Evolutionary conservation across 2,888 invertebrate species (phyloP).

Genomic region (Lobophora halterata): DNA sequence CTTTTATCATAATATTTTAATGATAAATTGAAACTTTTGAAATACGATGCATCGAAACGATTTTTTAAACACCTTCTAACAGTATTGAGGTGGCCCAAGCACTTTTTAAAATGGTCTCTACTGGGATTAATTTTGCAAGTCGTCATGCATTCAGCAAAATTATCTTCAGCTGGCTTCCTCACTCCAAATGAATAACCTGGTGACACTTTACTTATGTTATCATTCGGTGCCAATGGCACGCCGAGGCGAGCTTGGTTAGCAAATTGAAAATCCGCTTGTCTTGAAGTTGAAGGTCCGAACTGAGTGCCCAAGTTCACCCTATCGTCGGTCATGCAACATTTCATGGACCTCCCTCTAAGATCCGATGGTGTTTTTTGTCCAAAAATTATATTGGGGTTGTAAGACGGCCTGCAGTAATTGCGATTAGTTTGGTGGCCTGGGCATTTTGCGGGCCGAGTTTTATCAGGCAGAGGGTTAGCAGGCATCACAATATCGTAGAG

Average conservation of each 20-base stretch:
- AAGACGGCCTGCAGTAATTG: slow-evolving; percentile 48
- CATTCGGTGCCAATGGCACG: slow-evolving; percentile 50
- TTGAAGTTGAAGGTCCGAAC: slow-evolving; percentile 40
- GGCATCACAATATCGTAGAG: slow-evolving; percentile 45
- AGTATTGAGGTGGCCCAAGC: slow-evolving; percentile 55
- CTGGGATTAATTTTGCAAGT: slow-evolving; percentile 40
- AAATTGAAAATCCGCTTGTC: slow-evolving; percentile 49
- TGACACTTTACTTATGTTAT: slow-evolving; percentile 61
- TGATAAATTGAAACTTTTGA: slow-evolving; percentile 34
- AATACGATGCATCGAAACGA: slow-evolving; percentile 33
- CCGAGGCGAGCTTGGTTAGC: slow-evolving; percentile 43
- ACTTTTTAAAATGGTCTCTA: slow-evolving; percentile 51
- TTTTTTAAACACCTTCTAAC: slow-evolving; percentile 42
- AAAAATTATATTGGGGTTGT: slow-evolving; percentile 48
- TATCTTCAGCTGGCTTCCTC: slow-evolving; percentile 44
- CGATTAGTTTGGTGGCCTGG: slow-evolving; percentile 36
- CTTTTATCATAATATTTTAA: slow-evolving; percentile 44
- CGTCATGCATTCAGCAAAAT: slow-evolving; percentile 50
- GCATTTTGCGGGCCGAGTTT: slow-evolving; percentile 29
- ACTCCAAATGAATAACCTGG: slow-evolving; percentile 62
- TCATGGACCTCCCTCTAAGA: slow-evolving; percentile 47
- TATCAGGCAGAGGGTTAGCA: slow-evolving; percentile 29
- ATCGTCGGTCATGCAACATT: slow-evolving; percentile 47
- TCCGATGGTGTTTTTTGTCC: slow-evolving; percentile 50
- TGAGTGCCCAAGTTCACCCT: slow-evolving; percentile 39